A percentile compares a stretch with the other conserved stretches of the same genome.
These are phyloP conservation scores for Theristicus caerulescens DNA, from an alignment of 2,113 vertebrate genomes.

Conservation along the genomic window DNA sequence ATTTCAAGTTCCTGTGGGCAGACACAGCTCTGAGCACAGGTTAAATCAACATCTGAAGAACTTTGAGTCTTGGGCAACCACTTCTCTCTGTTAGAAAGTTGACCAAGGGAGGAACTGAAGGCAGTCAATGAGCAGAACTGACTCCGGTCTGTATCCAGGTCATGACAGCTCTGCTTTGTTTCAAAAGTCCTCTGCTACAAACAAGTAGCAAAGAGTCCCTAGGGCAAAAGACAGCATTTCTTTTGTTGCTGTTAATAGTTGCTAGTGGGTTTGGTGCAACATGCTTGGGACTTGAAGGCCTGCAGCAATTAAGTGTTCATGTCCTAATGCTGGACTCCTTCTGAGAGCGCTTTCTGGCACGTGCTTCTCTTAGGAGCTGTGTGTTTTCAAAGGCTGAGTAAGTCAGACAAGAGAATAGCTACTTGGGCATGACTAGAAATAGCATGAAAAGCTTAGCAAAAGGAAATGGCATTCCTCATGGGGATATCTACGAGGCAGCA, in stretches of 20 bases:
- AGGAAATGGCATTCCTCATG: background rate
- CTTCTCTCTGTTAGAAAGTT: background rate
- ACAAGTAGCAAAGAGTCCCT: background rate
- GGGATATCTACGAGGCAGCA: background rate
- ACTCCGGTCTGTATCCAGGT: background rate
- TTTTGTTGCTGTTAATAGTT: background rate
- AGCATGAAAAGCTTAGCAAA: constrained; percentile 5
- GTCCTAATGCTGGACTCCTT: background rate
- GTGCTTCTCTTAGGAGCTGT: background rate
- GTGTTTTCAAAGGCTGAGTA: constrained; percentile 2
- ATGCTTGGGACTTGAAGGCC: background rate
- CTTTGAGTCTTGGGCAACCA: background rate
- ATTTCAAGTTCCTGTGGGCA: background rate
- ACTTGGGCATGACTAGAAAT: constrained; percentile 3
- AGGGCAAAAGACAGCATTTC: background rate
- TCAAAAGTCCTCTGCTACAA: background rate
- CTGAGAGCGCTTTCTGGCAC: background rate
- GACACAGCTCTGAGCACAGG: background rate
- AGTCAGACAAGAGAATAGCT: background rate
- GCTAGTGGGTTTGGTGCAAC: background rate
- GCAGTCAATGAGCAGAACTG: background rate
- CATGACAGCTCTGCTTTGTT: background rate
- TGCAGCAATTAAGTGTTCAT: background rate
- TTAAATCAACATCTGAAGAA: background rate
- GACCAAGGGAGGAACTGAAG: background rate